Evolutionary conservation across 2,797 vertebrate species (phyloP).

Genomic region (Potorous gilbertii): DNA sequence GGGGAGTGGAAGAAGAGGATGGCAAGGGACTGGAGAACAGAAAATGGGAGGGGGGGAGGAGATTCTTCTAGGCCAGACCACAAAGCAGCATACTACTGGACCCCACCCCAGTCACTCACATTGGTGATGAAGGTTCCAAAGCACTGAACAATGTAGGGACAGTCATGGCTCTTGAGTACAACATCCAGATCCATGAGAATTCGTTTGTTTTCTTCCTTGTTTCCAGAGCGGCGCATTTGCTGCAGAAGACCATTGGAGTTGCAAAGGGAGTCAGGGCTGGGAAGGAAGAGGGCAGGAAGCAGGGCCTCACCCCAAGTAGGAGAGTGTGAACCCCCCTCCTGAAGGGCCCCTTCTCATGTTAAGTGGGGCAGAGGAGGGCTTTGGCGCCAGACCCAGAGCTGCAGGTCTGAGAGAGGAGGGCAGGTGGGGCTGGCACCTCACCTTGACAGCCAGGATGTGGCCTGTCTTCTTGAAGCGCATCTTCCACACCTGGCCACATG

Average conservation of each 20-base stretch:
- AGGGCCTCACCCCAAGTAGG: background rate
- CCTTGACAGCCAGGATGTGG: conserved; percentile 95
- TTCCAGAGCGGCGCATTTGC: conserved; percentile 98
- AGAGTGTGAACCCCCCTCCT: background rate
- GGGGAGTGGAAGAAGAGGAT: background rate
- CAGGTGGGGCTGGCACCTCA: conserved; percentile 62
- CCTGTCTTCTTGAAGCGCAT: conserved; percentile 95
- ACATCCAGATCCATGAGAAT: conserved; percentile 98
- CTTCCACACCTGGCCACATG: conserved; percentile 96
- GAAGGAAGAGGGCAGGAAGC: background rate
- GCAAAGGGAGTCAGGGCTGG: background rate
- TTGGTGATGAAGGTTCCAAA: conserved; percentile 98
- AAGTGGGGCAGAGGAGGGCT: background rate
- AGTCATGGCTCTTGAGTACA: conserved; percentile 96
- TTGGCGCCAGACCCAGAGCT: background rate
- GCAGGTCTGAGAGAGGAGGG: background rate
- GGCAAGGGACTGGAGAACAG: accelerated
- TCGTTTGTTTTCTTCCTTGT: conserved; percentile 96
- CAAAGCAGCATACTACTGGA: background rate
- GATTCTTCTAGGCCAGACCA: background rate
- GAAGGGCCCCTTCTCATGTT: background rate
- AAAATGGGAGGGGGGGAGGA: background rate
- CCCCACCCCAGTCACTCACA: conserved; percentile 80
- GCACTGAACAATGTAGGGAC: conserved; percentile 97
- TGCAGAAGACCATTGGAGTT: conserved; percentile 64